Evolutionary conservation across 53 echinoderm and acorn worm species (phyloP).

Genomic region (Holothuria scabra): DNA sequence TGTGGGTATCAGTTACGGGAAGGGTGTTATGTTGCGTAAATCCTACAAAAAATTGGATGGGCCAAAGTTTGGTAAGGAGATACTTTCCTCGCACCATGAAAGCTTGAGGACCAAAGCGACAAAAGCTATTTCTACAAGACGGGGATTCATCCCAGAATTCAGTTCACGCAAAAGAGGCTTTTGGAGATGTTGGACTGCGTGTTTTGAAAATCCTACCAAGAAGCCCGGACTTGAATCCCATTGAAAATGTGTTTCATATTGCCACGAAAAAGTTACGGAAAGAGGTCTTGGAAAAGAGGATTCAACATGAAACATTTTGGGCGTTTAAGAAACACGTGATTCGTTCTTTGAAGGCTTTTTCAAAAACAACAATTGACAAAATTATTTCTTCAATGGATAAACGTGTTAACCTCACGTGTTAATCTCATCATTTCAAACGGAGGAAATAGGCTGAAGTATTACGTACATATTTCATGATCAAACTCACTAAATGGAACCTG

Average conservation of each 20-base stretch:
- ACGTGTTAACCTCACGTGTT: background rate
- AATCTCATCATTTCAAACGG: background rate
- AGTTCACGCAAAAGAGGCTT: background rate
- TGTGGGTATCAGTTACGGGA: constrained; percentile 12
- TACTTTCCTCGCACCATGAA: constrained; percentile 3
- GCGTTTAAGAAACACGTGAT: too few species aligned
- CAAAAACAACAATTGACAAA: constrained; percentile 6
- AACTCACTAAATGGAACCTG: background rate
- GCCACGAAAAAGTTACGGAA: background rate
- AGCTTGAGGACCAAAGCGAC: background rate
- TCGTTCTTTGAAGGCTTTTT: background rate
- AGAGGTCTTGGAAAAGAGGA: background rate
- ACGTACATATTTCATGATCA: background rate
- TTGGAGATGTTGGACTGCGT: background rate
- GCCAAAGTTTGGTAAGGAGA: constrained; percentile 7
- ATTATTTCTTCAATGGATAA: constrained; percentile 1
- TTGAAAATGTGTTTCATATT: constrained; percentile 25
- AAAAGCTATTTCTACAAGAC: constrained; percentile 30
- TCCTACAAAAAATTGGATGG: constrained; percentile 18
- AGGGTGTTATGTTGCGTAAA: constrained; percentile 26
- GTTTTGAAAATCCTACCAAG: constrained; percentile 21
- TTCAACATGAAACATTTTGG: background rate
- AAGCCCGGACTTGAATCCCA: constrained; percentile 36
- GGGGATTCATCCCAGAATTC: constrained; percentile 34
- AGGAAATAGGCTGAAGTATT: constrained; percentile 23